Evolutionary conservation across 2,888 invertebrate species (phyloP), one percentile per base, ranked within the genome.

Genomic region (Poecilobothrus nobilitatus): DNA sequence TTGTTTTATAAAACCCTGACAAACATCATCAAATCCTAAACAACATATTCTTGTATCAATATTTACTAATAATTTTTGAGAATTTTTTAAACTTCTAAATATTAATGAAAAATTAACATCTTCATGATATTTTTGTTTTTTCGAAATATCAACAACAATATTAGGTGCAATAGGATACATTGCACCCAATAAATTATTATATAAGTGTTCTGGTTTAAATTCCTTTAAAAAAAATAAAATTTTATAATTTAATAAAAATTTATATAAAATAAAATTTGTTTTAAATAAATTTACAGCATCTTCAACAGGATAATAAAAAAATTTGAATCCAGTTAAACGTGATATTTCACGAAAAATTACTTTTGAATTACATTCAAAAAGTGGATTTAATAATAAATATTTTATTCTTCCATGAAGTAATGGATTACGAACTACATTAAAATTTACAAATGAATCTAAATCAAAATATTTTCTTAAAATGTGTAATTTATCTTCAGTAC

Each of bases 311-410:
- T 84, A 84, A 72, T 80, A 84, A 5, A 86, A 74, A 27, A 81
- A 77, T 5, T 78, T 76, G 71, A 78, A 81, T 15, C 80, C 79
- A 66, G 78, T 79, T 22, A 83, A 72, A 9, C 85, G 76, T 77
- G 84, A 82, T 7, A 86, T 74, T 75, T 88, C 88, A 69, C 82
- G 76, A 70, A 86, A 75, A 68, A 86, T 83, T 70, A 78, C 82
- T 65, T 33, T 33, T 65, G 65, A 65, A n/a, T 65, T 34, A 8
- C 34, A 37, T n/a, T 65, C 65, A 73, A 86, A 86, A 20, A 84
- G 79, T 15, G 86, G 84, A 70, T 82, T 83, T 34, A 86, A 68
- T 6, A 82, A 72, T 18, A 72, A 71, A 63, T 71, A 70, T 33
- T 70, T 66, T 5, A 73, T 53, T 9, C 67, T 22, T 37, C 70